Evolutionary conservation across 2,797 vertebrate species (phyloP).

Genomic region (Chaetophractus vellerosus): DNA sequence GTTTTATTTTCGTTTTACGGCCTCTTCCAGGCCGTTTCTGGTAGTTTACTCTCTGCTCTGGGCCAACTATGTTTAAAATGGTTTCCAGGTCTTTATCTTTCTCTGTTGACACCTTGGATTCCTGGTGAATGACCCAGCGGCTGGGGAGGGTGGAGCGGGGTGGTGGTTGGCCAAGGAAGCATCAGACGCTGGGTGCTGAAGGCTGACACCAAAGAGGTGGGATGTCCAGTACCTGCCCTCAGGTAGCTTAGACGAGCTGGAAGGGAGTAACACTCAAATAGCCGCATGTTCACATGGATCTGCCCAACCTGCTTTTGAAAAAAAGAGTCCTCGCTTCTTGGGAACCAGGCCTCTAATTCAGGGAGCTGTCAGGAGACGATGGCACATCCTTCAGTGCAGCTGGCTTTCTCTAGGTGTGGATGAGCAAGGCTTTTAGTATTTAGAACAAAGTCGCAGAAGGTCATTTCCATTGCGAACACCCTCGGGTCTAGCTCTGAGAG

Average conservation of each 20-base stretch:
- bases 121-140: conserved; percentile 14
- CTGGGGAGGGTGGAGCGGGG: background rate
- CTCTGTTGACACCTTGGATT: conserved; percentile 32
- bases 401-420: background rate
- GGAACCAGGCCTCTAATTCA: background rate
- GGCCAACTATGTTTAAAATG: conserved; percentile 77
- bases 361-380: background rate
- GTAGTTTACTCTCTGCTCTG: conserved; percentile 84
- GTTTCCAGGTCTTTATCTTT: conserved; percentile 76
- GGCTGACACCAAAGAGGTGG: background rate
- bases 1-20: conserved; percentile 88
- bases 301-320: background rate
- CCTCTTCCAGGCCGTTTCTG: conserved; percentile 85
- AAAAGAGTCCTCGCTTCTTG: background rate
- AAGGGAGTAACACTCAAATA: background rate
- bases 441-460: background rate
- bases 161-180: background rate
- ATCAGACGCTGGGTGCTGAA: background rate
- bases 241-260: background rate
- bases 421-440: background rate
- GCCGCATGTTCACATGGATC: rapidly evolving
- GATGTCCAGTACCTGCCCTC: background rate
- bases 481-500: background rate
- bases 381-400: background rate
- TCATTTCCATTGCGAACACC: background rate